phyloP scores from a whole-genome alignment of 2,888 invertebrate genomes.

The Pyrgus malvae region DNA sequence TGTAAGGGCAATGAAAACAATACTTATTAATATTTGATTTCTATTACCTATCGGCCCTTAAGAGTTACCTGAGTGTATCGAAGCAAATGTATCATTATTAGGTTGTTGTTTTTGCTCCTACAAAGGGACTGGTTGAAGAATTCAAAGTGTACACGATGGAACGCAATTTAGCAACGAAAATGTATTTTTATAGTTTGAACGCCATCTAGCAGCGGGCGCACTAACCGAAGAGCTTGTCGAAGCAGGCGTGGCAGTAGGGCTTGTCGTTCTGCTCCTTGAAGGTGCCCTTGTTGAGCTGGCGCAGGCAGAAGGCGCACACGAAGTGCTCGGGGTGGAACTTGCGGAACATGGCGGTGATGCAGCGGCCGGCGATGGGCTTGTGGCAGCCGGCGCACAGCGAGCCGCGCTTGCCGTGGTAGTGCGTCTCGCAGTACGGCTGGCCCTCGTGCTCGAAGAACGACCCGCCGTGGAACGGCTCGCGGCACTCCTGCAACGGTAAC shows the following conservation, averaged over 20 bases:
- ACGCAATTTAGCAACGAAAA: no score
- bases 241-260: conserved; percentile 99
- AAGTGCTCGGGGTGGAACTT: conserved; percentile 99
- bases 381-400: conserved; percentile 99
- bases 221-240: conserved; percentile 97
- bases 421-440: conserved; percentile 98
- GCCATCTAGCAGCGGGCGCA: background rate
- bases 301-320: conserved; percentile 99
- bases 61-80: no score
- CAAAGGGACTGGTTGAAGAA: no score
- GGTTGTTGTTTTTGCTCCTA: no score
- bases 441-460: conserved; percentile 99
- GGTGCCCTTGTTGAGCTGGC: conserved; percentile 98
- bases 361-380: conserved; percentile 97
- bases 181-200: background rate
- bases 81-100: no score
- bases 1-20: no score
- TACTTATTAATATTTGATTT: no score
- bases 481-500: conserved; percentile 93
- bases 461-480: conserved; percentile 97
- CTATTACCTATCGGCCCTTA: no score
- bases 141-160: no score
- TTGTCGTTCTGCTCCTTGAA: conserved; percentile 99
- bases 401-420: conserved; percentile 98
- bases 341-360: conserved; percentile 99